Percentiles rank a stretch among this genome's conserved stretches.
These are phyloP conservation scores for Parthenolecanium corni DNA, from an alignment of 2,888 invertebrate genomes.

Conservation along the genomic window DNA sequence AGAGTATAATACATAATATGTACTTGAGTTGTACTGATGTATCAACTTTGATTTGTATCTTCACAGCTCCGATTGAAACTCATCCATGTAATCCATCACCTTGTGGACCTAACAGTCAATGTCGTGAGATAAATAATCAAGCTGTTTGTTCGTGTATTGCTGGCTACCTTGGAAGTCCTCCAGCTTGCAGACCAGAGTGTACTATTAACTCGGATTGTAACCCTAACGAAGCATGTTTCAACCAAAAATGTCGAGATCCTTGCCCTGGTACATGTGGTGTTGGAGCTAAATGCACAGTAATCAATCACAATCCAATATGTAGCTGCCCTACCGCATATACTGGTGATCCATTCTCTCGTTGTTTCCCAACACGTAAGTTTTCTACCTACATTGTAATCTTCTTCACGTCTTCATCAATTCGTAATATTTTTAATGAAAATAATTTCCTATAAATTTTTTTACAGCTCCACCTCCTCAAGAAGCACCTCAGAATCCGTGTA, in stretches of 20 bases:
- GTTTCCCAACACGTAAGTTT: conserved; percentile 29
- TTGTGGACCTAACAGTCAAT: conserved; percentile 52
- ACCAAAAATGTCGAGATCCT: conserved; percentile 59
- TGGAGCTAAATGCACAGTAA: conserved; percentile 57
- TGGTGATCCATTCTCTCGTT: conserved; percentile 56
- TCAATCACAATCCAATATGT: conserved; percentile 62
- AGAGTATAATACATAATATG: neutral
- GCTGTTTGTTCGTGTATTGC: conserved; percentile 51
- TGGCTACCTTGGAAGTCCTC: conserved; percentile 57
- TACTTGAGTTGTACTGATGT: neutral
- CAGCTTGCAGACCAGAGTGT: conserved; percentile 59
- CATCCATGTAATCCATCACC: conserved; percentile 52
- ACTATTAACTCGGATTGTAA: conserved; percentile 56
- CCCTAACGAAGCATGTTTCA: conserved; percentile 54
- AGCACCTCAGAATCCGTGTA: conserved; percentile 45
- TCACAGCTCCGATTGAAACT: conserved; percentile 34
- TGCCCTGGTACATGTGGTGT: conserved; percentile 61
- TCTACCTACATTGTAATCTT: neutral
- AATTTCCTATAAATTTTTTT: neutral
- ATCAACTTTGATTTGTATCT: neutral
- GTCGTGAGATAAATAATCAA: conserved; percentile 44
- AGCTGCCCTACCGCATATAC: conserved; percentile 53
- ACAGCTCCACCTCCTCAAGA: conserved; percentile 17
- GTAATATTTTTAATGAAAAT: neutral
- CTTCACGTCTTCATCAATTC: neutral